These are phyloP conservation scores for Nipponacmea schrenckii DNA, from an alignment of 2,888 invertebrate species.

Conservation along the genomic window DNA sequence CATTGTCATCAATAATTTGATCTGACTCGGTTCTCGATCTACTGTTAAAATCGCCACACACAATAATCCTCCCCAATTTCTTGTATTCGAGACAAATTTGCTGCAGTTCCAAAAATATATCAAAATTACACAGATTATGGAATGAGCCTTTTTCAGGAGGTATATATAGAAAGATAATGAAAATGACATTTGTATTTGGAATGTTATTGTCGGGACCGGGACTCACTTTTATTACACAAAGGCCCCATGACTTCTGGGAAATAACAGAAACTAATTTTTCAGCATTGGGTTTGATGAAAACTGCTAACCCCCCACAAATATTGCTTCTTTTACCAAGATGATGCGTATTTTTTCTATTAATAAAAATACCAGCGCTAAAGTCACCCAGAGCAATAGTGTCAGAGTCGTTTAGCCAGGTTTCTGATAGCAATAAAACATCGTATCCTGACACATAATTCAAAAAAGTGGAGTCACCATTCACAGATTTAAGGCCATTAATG, in stretches of 20 bases:
- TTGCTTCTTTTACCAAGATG: too few relatives aligned
- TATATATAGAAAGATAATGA: not conserved
- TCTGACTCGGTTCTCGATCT: not conserved
- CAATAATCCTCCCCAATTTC: not conserved
- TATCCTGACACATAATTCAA: too few relatives aligned
- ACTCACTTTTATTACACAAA: not conserved
- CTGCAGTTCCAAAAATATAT: not conserved
- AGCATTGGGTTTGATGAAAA: not conserved
- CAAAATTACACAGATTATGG: not conserved
- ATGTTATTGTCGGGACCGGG: too few relatives aligned
- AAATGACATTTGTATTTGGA: not conserved
- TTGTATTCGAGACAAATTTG: not conserved
- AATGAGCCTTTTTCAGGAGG: not conserved
- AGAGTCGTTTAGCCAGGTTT: too few relatives aligned
- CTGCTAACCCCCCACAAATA: too few relatives aligned
- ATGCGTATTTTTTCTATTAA: too few relatives aligned
- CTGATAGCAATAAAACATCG: too few relatives aligned
- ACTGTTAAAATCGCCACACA: too few relatives aligned
- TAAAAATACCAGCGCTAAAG: too few relatives aligned
- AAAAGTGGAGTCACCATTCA: too few relatives aligned
- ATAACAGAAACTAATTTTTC: not conserved
- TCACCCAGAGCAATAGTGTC: too few relatives aligned
- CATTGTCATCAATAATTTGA: not conserved
- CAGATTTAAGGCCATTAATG: too few relatives aligned
- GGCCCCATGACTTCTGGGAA: not conserved